phyloP scores from a whole-genome alignment of 2,888 invertebrate genomes.

The Nomada goodeniana region DNA sequence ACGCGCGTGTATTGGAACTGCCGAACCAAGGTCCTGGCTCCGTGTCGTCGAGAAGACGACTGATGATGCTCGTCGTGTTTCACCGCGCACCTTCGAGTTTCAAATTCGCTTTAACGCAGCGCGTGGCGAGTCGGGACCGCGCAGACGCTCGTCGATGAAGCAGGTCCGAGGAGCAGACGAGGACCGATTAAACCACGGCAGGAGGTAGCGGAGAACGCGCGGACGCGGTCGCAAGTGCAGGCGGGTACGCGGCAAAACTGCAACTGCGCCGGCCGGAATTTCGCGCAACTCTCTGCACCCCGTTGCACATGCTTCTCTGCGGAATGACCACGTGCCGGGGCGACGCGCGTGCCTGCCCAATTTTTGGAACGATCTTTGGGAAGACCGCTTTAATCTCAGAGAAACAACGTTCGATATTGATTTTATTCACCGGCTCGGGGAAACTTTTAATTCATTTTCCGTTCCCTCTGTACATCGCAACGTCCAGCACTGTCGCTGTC shows the following conservation, averaged over 20 bases:
- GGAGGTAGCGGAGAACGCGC: conserved; percentile 23
- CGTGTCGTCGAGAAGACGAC: background rate
- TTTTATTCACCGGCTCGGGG: background rate
- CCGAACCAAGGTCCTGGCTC: background rate
- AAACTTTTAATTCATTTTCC: background rate
- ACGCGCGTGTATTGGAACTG: too few species aligned
- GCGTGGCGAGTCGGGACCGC: conserved; percentile 26
- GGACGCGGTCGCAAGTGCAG: conserved; percentile 36
- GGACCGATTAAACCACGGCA: conserved; percentile 29
- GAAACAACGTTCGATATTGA: background rate
- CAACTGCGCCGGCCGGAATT: conserved; percentile 67
- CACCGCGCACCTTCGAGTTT: conserved; percentile 20
- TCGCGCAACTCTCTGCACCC: conserved; percentile 49
- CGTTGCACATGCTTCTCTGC: conserved; percentile 41
- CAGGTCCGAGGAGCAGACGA: conserved; percentile 1
- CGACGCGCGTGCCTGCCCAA: background rate
- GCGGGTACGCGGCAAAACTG: conserved; percentile 60
- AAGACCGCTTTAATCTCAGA: background rate
- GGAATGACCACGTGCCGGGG: conserved; percentile 48
- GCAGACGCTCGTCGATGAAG: conserved; percentile 10
- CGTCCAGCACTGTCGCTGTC: background rate
- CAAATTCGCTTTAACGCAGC: conserved; percentile 17
- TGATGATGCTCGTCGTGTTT: background rate
- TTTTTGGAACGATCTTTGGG: too few species aligned
- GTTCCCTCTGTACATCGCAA: background rate